Evolutionary conservation across 1,140 invertebrate genomes (phyloP), one percentile per base, ranked within the genome.

Genomic region (Saccostrea glomerata): DNA sequence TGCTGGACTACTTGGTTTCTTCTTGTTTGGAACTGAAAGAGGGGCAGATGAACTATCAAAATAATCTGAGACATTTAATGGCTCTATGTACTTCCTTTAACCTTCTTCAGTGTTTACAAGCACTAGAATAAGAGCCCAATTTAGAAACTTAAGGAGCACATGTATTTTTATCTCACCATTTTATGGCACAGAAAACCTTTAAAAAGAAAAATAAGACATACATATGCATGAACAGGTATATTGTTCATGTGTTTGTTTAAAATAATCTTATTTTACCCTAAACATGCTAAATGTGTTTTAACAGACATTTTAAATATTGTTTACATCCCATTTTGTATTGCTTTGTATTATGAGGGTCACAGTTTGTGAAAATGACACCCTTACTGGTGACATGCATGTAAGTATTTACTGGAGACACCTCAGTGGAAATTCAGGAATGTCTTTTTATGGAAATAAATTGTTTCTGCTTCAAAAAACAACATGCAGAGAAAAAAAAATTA

Each of bases 1-100:
- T 77, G n/a, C 23, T 73, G 25, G 25, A 25, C 5, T 23, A 5
- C 20, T n/a, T 23, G 66, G 20, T 25, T 70, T 36, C 30, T 36
- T 47, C 30, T 36, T 47, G 47, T 47, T 47, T 36, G 23, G 25
- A 25, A 30, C 23, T 73, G 30, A 23, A 66, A 77, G 25, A 30
- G n/a, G 15, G 30, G 25, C 70, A 77, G 25, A 77, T 77, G 70
- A 77, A 77, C 70, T 30, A 77, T 77, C 30, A 77, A 77, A 30
- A 12, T 23, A 77, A 77, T 77, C 1, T 13, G 70, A 77, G 70
- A 77, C 70, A 15, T 23, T 25, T 73, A 25, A 23, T 30, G 23
- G 13, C 25, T 12, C 25, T 77, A 11, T 77, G 25, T 30, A 36
- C 70, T 30, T 36, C 70, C 25, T 36, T 77, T 13, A 30, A 25